Base-by-base conservation (phyloP, 2,888 invertebrate species). In the Sphaerophoria rueppellii region DNA sequence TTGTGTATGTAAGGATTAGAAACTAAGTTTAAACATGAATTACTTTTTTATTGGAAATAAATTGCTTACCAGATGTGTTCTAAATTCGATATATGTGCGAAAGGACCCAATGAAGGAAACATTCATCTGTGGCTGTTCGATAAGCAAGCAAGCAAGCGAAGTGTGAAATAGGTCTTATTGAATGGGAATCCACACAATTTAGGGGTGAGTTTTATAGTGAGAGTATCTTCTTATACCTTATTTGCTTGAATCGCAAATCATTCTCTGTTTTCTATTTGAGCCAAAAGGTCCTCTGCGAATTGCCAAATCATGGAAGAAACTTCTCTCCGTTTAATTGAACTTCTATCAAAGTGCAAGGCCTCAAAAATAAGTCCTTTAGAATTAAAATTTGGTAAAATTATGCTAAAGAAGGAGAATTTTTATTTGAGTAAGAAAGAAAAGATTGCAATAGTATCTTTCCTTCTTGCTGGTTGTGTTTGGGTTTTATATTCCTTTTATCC, bases 121-220 rank as follows among this genome's bases (percentile, higher is more conserved):
- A 65, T 46, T 58, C 72, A 54, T 73, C 73, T 85, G 85, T 80
- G 69, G 46, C 46, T 61, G 37, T 4, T 58, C 73, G 85, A 85
- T 85, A 85, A 85, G 70, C 24, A 54, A 76, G 70, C 24, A 54
- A 76, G 72, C 12, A 32, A 52, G 63, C 52, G 85, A 81, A 81
- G 81, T 73, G 81, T 81, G 52, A 73, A 77, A 67, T 83, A 7
- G 81, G 4, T 40, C 58, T 73, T 40, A 37, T 69, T 58, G n/a
- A 35, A 81, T 85, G 76, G 24, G 57, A 43, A 72, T 80, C 71
- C 60, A 55, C 37, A 32, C 14, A 48, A 61, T 43, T 69, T 52
- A 35, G 2, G 46, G 46, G 40, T 24, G 60, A 4, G 65, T 24
- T 37, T 6, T 24, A 60, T 67, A 12, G 14, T 24, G 24, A 24